Evolutionary conservation across 2,888 invertebrate species (phyloP), one percentile per base, ranked within the genome.

Genomic region (Lydus trimaculatus): DNA sequence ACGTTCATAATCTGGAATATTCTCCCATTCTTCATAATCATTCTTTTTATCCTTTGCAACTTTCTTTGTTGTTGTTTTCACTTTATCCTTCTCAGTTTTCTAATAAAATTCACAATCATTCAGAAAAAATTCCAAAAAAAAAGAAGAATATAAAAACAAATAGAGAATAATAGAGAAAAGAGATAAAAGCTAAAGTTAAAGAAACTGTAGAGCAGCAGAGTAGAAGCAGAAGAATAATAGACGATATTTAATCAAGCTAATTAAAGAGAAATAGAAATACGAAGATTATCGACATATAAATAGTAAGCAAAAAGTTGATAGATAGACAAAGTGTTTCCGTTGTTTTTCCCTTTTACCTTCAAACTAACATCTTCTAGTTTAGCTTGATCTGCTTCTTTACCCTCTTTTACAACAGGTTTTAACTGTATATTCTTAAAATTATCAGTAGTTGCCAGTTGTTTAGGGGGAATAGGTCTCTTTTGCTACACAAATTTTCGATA

Each of bases 1-100:
- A 74, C 93, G 89, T 36, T 94, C 94, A 79, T 94, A 94, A 82
- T 94, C 94, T 11, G 91, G 89, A 64, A 90, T 85, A 72, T 82
- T 84, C 71, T 84, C 83, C 80, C 85, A 82, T 31, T 83, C 84
- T 66, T 82, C 80, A 60, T 75, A 73, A 33, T 72, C 73, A 15
- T 70, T 76, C 25, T 79, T 74, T 71, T 83, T 75, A 59, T 69
- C 78, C 80, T 81, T 73, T 48, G 71, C 69, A 61, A 67, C 69
- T 71, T 81, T 82, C 69, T 79, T 76, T 31, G 74, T 70, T 6
- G 77, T 69, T 48, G 79, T 75, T 63, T 77, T 76, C 39, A 80
- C 75, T 64, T 79, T 76, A 56, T 71, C 75, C 63, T 43, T 43
- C 5, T 74, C 79, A 52, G 79, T 77, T 79, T 81, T 80, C 83